phyloP scores from a whole-genome alignment of 1,140 invertebrate species.

The Brachionus rotundiformis region DNA sequence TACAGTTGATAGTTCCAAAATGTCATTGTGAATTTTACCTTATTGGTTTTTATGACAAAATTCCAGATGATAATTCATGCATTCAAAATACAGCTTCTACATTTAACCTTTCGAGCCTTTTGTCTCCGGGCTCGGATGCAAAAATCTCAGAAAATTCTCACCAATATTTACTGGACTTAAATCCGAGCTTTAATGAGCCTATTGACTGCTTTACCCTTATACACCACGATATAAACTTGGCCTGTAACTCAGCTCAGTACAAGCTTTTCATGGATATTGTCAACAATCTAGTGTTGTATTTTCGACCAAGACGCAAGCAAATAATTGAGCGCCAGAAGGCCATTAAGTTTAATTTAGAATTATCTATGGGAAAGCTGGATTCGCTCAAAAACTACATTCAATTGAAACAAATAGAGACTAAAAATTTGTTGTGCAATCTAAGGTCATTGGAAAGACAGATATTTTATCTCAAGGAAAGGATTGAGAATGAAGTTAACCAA shows the following conservation, averaged over 20 bases:
- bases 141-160: not conserved
- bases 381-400: conserved; percentile 47
- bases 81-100: conserved; percentile 10
- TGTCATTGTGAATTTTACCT: conserved; percentile 42
- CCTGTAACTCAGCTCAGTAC: conserved; percentile 91
- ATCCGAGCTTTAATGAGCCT: conserved; percentile 70
- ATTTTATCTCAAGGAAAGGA: conserved; percentile 40
- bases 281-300: conserved; percentile 92
- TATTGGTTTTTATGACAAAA: conserved; percentile 40
- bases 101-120: not conserved
- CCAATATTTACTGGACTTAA: conserved; percentile 16
- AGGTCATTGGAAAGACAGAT: conserved; percentile 22
- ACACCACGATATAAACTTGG: conserved; percentile 95
- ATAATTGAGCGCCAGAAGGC: conserved; percentile 25
- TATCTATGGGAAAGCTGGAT: conserved; percentile 40
- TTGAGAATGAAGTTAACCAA: conserved; percentile 37
- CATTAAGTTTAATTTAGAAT: conserved; percentile 43
- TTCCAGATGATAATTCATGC: not conserved
- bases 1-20: conserved; percentile 41
- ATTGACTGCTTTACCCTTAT: conserved; percentile 95
- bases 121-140: not conserved
- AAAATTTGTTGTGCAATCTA: conserved; percentile 15
- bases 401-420: conserved; percentile 42
- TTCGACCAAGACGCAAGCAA: conserved; percentile 90
- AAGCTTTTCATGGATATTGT: conserved; percentile 94